Conservation (phyloP, 2,113 vertebrate genomes). For the Nestor notabilis region DNA sequence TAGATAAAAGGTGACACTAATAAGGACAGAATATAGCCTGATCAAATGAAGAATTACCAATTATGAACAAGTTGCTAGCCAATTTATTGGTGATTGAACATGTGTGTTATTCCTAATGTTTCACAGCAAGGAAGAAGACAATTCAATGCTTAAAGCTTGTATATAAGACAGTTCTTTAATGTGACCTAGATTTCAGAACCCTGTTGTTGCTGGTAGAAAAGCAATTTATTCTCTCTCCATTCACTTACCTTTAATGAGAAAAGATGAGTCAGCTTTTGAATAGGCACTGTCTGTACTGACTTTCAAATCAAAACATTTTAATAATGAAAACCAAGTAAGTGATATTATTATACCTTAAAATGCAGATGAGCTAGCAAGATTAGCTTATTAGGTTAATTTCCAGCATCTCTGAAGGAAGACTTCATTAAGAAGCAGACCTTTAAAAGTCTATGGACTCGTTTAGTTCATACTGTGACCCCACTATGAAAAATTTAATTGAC, state of each 20-base stretch:
- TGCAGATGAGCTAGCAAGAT: constrained; percentile 41
- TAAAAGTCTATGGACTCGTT: background rate
- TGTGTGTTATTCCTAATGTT: background rate
- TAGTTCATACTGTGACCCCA: background rate
- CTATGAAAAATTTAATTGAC: background rate
- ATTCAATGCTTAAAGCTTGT: background rate
- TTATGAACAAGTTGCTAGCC: background rate
- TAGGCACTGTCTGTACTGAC: constrained; percentile 38
- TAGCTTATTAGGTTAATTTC: constrained; percentile 27
- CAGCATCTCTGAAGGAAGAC: background rate
- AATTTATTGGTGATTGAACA: constrained; percentile 16
- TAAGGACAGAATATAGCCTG: background rate
- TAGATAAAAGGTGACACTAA: background rate
- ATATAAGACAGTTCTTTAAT: constrained; percentile 20
- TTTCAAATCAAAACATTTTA: constrained; percentile 69
- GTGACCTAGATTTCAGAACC: constrained; percentile 78
- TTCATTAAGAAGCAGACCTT: background rate
- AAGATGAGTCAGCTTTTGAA: constrained; percentile 69
- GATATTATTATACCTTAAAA: constrained; percentile 27
- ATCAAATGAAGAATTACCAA: background rate
- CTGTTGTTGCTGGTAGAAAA: constrained; percentile 72
- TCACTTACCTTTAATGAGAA: constrained; percentile 64
- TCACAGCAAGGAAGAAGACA: background rate
- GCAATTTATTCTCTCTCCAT: constrained; percentile 53
- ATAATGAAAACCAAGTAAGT: constrained; percentile 62